These are phyloP conservation scores for Platypus cylindrus DNA, from an alignment of 2,888 invertebrate genomes.

Conservation along the genomic window DNA sequence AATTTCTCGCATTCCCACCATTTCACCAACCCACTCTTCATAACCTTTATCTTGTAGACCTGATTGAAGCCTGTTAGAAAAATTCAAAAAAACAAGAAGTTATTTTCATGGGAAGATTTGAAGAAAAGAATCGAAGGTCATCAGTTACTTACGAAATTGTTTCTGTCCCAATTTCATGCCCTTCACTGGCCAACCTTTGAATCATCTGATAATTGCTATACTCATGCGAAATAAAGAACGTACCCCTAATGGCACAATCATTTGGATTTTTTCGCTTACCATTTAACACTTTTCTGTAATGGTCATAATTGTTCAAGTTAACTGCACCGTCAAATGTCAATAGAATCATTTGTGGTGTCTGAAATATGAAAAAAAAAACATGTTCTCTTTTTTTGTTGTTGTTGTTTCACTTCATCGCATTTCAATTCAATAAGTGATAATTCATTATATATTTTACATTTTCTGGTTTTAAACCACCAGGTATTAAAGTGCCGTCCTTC, in stretches of 20 bases:
- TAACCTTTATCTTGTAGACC: constrained; percentile 81
- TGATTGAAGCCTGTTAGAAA: constrained; percentile 47
- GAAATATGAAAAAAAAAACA: too few relatives aligned
- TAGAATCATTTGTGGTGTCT: constrained; percentile 89
- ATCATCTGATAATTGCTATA: constrained; percentile 90
- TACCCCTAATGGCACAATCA: constrained; percentile 76
- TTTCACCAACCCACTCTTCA: constrained; percentile 88
- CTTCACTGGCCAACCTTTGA: constrained; percentile 75
- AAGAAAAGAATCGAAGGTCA: too few relatives aligned
- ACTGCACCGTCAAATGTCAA: constrained; percentile 88
- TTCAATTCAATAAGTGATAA: background rate
- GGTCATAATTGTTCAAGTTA: constrained; percentile 81
- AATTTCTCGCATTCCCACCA: constrained; percentile 88
- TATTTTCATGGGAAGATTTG: too few relatives aligned
- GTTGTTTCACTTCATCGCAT: too few relatives aligned
- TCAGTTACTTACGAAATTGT: constrained; percentile 52
- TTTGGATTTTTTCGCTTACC: constrained; percentile 75
- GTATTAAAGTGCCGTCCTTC: constrained; percentile 78
- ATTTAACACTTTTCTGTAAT: constrained; percentile 75
- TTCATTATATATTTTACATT: constrained; percentile 45
- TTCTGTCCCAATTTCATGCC: constrained; percentile 72
- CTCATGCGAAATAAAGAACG: constrained; percentile 87
- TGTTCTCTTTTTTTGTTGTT: too few relatives aligned
- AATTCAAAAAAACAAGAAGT: background rate
- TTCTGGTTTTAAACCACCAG: constrained; percentile 69